phyloP scores from a whole-genome alignment of 2,888 invertebrate species.

The Ophion costatus region DNA sequence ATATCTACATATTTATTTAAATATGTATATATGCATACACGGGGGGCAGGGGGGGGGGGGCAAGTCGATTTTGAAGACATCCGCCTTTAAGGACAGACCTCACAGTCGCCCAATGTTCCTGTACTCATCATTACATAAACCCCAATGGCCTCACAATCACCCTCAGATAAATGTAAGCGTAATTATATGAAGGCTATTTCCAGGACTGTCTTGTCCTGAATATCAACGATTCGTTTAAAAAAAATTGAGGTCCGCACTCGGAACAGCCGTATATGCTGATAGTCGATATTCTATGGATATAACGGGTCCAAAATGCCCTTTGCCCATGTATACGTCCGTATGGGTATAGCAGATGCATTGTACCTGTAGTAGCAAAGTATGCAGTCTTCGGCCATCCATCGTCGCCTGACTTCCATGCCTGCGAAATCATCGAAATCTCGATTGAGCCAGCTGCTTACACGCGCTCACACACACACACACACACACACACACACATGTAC shows the following conservation, averaged over 20 bases:
- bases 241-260: too few species aligned
- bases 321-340: not conserved
- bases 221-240: too few species aligned
- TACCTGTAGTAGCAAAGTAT: conserved; percentile 37
- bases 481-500: not conserved
- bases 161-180: too few species aligned
- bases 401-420: conserved; percentile 52
- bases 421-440: conserved; percentile 66
- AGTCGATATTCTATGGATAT: too few species aligned
- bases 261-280: too few species aligned
- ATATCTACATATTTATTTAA: conserved; percentile 32
- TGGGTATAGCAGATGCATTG: conserved; percentile 13
- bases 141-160: too few species aligned
- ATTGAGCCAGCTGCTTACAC: conserved; percentile 52
- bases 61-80: not conserved
- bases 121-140: not conserved
- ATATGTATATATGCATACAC: conserved; percentile 4
- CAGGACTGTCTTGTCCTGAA: too few species aligned
- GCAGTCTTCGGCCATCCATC: conserved; percentile 51
- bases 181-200: too few species aligned
- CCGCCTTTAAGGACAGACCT: not conserved
- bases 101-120: not conserved
- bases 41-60: not conserved
- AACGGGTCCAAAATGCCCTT: too few species aligned
- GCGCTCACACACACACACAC: conserved; percentile 7